Evolutionary conservation across 2,797 vertebrate species (phyloP), one percentile per base, ranked within the genome.

Genomic region (Hyperoplus lanceolatus): DNA sequence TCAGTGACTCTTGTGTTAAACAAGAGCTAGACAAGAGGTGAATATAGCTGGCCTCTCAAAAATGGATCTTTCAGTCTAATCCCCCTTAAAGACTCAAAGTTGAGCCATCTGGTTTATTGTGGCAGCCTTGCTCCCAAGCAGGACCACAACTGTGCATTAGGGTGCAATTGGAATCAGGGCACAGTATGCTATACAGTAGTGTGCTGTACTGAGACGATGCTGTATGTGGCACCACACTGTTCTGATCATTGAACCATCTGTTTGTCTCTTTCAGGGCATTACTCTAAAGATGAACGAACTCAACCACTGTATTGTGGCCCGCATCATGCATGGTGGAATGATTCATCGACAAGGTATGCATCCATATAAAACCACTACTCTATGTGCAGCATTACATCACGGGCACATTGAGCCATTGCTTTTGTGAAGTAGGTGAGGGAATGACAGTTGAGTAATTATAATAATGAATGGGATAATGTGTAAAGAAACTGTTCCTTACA

Each of bases 241-340:
- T 46, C 8, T 14, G 13, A 16, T 18, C 18, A 18, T 15, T 0
- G 9, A 36, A 16, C 4, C 43, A n/a, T 29, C 63, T 64, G 46
- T 72, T 6, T 6, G 41, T 51, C 56, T 55, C 61, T 76, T 12
- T 68, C 43, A 99, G 98, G 98, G 98, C 87, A 99, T 99, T 82
- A 99, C 98, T 90, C 96, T 99, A 91, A 99, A 99, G 95, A 99
- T 99, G 98, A 99, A 99, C 68, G 98, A 99, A 66, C 94, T 98
- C 79, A 99, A 99, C 94, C 98, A 99, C 82, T 99, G 98, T 82
- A 99, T 99, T 50, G 98, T 99, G 91, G 98, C 98, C 82, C 96
- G 98, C 91, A 99, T 99, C 95, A 99, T 99, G 98, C 98, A 99
- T 0, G 98, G 98, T 65, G 98, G 98, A 92, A 99, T 99, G 98